phyloP scores from a whole-genome alignment of 1,140 invertebrate genomes.

The Drosophila sproati region DNA sequence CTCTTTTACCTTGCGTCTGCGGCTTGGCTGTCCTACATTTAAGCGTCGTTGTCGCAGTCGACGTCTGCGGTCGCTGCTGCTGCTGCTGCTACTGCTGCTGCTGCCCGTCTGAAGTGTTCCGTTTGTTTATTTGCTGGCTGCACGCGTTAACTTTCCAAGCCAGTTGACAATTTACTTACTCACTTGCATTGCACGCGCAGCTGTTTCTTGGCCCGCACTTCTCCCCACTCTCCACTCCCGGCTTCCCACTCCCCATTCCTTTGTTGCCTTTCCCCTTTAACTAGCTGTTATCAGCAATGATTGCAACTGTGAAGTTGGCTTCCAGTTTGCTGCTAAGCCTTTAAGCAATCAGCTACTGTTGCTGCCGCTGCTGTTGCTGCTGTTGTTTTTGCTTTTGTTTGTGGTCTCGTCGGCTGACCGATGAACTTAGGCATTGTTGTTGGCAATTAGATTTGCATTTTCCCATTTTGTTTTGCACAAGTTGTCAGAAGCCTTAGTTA shows the following conservation, averaged over 20 bases:
- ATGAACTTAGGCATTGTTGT: slow-evolving; percentile 69
- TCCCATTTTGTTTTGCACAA: slow-evolving; percentile 50
- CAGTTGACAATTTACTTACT: slow-evolving; percentile 65
- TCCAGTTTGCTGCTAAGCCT: slow-evolving; percentile 8
- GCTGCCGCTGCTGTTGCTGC: not conserved
- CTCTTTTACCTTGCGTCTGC: slow-evolving; percentile 28
- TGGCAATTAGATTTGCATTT: slow-evolving; percentile 73
- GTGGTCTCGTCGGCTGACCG: slow-evolving; percentile 55
- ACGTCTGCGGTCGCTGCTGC: slow-evolving; percentile 10
- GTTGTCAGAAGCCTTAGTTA: slow-evolving; percentile 51
- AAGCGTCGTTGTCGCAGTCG: slow-evolving; percentile 22
- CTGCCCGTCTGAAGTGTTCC: slow-evolving; percentile 36
- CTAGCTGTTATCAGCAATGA: slow-evolving; percentile 4
- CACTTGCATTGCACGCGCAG: slow-evolving; percentile 48
- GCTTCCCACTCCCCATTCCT: not conserved
- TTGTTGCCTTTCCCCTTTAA: not conserved
- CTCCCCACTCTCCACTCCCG: not conserved
- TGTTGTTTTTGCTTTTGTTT: not conserved
- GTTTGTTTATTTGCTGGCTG: slow-evolving; percentile 48
- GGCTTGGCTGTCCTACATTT: slow-evolving; percentile 46
- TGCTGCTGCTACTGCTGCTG: not conserved
- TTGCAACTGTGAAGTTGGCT: slow-evolving; percentile 26
- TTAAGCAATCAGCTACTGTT: slow-evolving; percentile 24
- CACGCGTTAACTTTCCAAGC: slow-evolving; percentile 61
- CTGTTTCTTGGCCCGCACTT: not conserved